Conservation (phyloP, 2,888 invertebrate species). For the Dryobota labecula region DNA sequence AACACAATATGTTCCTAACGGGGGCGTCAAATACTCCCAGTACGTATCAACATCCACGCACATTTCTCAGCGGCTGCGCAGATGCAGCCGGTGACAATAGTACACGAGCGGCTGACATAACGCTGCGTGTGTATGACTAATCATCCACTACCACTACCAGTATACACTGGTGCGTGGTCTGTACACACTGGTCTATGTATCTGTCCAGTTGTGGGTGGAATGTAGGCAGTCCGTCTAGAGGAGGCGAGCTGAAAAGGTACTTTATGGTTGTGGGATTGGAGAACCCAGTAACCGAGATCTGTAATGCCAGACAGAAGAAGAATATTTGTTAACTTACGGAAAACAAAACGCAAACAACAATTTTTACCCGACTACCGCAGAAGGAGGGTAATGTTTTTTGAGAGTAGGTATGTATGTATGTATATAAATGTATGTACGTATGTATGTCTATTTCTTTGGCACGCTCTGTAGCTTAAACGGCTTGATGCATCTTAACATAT, state of each 20-base stretch:
- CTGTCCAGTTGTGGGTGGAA: not conserved
- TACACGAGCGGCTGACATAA: constrained; percentile 60
- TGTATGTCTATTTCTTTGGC: no score
- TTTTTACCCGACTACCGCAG: no score
- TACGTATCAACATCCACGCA: constrained; percentile 31
- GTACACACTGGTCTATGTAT: constrained; percentile 10
- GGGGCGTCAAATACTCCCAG: constrained; percentile 6
- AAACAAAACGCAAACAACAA: no score
- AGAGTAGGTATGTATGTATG: no score
- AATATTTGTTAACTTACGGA: not conserved
- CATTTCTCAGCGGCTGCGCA: constrained; percentile 49
- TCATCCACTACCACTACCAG: constrained; percentile 40
- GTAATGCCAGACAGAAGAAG: not conserved
- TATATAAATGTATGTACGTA: no score
- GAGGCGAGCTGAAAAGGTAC: not conserved
- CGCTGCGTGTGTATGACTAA: constrained; percentile 67
- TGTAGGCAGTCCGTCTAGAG: no score
- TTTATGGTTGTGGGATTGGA: constrained; percentile 4
- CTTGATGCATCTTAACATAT: no score
- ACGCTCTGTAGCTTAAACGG: no score
- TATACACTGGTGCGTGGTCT: not conserved
- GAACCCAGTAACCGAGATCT: not conserved
- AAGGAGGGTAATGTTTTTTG: no score
- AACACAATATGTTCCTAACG: not conserved
- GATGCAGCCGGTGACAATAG: constrained; percentile 59